Conservation (phyloP, 37 sponge, comb jelly and placozoan species). For the Bolinopsis microptera region DNA sequence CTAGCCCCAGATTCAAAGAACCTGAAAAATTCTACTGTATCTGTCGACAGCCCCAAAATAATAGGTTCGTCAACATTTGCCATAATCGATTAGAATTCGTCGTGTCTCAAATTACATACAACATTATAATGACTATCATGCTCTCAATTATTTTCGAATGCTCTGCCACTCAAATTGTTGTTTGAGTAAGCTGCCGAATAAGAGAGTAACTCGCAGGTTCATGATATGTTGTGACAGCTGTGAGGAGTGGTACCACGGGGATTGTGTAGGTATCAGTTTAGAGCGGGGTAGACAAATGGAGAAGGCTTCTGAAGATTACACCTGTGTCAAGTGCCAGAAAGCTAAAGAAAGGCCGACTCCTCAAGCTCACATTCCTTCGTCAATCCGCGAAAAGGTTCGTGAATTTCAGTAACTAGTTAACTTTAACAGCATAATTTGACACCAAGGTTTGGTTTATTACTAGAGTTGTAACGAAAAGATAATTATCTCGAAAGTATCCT, state of each 20-base stretch:
- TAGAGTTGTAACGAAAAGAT: too few relatives aligned
- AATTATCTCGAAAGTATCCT: too few relatives aligned
- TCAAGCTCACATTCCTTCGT: neutral
- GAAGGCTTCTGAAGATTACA: conserved; percentile 11
- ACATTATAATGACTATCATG: too few relatives aligned
- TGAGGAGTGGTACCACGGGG: conserved; percentile 58
- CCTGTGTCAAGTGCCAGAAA: neutral
- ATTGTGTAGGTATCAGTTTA: conserved; percentile 37
- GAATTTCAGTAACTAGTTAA: neutral
- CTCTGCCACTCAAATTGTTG: too few relatives aligned
- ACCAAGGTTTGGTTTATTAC: too few relatives aligned
- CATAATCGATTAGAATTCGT: too few relatives aligned
- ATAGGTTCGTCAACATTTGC: neutral
- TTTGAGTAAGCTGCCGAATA: too few relatives aligned
- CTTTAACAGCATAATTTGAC: too few relatives aligned
- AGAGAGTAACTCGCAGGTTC: conserved; percentile 21
- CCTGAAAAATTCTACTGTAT: conserved; percentile 18
- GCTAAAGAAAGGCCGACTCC: neutral
- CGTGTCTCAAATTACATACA: too few relatives aligned
- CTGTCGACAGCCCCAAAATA: conserved; percentile 38
- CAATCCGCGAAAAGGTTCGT: conserved; percentile 11
- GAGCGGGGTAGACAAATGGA: conserved; percentile 28
- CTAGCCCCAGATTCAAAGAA: neutral
- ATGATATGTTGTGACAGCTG: conserved; percentile 54
- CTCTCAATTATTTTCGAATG: too few relatives aligned